Evolutionary conservation across 2,113 vertebrate genomes (phyloP).

Genomic region (Fulica atra): DNA sequence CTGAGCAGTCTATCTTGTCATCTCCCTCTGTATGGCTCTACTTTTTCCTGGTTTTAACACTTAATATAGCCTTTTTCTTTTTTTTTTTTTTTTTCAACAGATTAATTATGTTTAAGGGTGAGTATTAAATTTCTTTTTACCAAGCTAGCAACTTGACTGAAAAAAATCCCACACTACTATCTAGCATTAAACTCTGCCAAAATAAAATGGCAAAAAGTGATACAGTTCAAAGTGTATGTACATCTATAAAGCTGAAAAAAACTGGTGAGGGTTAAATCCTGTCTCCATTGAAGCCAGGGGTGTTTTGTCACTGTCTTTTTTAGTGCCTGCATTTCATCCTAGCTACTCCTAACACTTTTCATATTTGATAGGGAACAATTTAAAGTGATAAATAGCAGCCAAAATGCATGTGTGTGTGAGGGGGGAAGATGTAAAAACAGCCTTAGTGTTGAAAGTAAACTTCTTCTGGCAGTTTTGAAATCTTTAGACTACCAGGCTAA

Average conservation of each 20-base stretch:
- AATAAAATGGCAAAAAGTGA: neutral
- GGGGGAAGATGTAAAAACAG: neutral
- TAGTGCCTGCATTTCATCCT: slow-evolving; percentile 20
- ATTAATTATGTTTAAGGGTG: neutral
- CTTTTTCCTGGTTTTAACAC: neutral
- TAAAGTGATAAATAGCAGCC: slow-evolving; percentile 38
- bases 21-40: neutral
- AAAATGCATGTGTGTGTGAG: neutral
- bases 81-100: neutral
- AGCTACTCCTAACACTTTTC: slow-evolving; percentile 28
- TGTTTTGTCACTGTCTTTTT: slow-evolving; percentile 34
- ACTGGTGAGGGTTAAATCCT: neutral
- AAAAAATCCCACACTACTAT: neutral
- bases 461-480: neutral
- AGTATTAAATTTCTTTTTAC: neutral
- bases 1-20: neutral
- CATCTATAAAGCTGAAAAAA: neutral
- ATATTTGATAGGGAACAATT: slow-evolving; percentile 22
- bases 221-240: neutral
- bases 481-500: neutral
- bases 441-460: neutral
- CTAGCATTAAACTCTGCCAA: neutral
- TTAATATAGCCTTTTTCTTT: neutral
- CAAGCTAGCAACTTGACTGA: neutral
- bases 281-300: neutral